Base-by-base conservation (phyloP, 2,113 vertebrate genomes). In the Microtus montanus region DNA sequence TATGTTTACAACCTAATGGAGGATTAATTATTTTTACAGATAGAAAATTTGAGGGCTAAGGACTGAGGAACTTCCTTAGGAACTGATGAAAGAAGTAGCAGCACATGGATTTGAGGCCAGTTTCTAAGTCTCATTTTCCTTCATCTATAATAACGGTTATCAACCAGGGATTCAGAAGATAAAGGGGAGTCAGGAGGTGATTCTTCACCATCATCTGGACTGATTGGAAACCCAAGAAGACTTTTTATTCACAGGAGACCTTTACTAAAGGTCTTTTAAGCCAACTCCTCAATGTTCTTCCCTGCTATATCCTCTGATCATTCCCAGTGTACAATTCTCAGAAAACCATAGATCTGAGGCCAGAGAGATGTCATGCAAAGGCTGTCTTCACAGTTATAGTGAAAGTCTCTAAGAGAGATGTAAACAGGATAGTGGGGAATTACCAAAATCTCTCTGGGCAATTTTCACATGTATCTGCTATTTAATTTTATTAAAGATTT, bases 1-100 rank as follows among this genome's bases (percentile, higher is more conserved):
- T 92, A 26, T 95, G 74, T 82, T 70, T 91, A 90, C 13, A 63
- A 35, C 49, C 11, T 58, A 89, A 63, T 84, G 74, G 91, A 88
- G n/a, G 84, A 79, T 49, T 71, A 88, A 82, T 24, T 58, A 35
- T 70, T 73, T 92, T 74, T 82, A 90, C 38, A 38, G 63, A 90
- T 78, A 68, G 44, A 44, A 92, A 83, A 90, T 83, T 68, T 78
- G 70, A 87, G 12, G 24, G 61, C 68, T 83, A 71, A 80, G n/a
- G 63, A 87, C 47, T 35, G 47, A 87, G 66, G 47, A 78, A 58
- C n/a, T 86, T 89, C 28, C 68, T 93, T 44, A 84, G 80, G 44
- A 94, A 26, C 33, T 49, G 83, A 66, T 35, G 33, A 44, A 95
- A n/a, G n/a, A 73, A 73, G 17, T 28, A 14, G 22, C 14, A 85